These are phyloP conservation scores for Liasis olivaceus DNA, from an alignment of 2,797 vertebrate species.

Conservation along the genomic window DNA sequence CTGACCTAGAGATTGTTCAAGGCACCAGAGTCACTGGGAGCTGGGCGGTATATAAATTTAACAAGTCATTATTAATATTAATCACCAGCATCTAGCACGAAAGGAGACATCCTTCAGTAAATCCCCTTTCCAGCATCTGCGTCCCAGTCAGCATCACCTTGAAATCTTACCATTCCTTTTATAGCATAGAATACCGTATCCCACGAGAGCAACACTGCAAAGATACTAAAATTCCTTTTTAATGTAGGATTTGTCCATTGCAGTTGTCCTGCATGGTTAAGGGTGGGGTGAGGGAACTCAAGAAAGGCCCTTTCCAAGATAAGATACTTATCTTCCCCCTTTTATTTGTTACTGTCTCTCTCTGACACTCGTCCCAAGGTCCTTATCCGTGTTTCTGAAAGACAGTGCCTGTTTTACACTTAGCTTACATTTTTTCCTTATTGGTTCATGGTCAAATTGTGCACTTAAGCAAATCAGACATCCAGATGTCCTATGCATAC, in stretches of 20 bases:
- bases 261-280: neutral
- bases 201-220: neutral
- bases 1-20: neutral
- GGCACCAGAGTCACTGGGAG: neutral
- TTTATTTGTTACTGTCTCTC: neutral
- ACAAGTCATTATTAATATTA: neutral
- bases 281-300: neutral
- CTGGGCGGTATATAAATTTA: neutral
- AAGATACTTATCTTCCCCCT: neutral
- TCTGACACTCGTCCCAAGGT: neutral
- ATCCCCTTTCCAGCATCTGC: neutral
- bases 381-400: neutral
- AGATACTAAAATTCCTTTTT: neutral
- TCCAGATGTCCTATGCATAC: slow-evolving; percentile 26
- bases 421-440: neutral
- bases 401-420: neutral
- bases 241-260: neutral
- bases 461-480: neutral
- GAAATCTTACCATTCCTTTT: neutral
- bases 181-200: neutral
- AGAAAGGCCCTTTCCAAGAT: neutral
- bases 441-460: neutral
- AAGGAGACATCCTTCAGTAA: neutral
- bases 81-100: neutral
- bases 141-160: neutral